Percentiles rank a stretch among this genome's conserved stretches.
phyloP scores from a whole-genome alignment of 2,888 invertebrate genomes.

The Latrodectus elegans region DNA sequence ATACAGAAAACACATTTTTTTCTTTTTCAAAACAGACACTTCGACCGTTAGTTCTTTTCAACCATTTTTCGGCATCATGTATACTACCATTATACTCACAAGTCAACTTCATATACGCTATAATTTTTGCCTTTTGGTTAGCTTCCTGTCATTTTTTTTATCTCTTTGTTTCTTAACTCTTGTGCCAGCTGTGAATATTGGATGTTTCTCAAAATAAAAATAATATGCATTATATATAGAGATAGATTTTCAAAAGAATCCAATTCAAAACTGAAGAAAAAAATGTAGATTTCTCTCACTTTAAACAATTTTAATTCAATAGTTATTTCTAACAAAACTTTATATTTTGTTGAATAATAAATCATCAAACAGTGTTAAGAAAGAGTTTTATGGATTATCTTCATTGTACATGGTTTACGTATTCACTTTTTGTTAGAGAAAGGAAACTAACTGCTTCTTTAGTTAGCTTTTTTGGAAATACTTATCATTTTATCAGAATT shows the following conservation, averaged over 20 bases:
- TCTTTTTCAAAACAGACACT: slow-evolving; percentile 17
- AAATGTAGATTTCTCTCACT: too few relatives aligned
- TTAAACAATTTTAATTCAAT: too few relatives aligned
- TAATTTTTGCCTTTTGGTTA: slow-evolving; percentile 2
- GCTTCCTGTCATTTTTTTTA: background rate
- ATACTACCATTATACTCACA: slow-evolving; percentile 47
- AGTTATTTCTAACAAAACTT: too few relatives aligned
- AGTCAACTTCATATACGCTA: slow-evolving; percentile 34
- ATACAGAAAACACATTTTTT: slow-evolving; percentile 17
- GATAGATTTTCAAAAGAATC: slow-evolving; percentile 9
- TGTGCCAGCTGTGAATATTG: slow-evolving; percentile 60
- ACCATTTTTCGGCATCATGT: slow-evolving; percentile 38
- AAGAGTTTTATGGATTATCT: too few relatives aligned
- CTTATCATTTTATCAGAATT: too few relatives aligned
- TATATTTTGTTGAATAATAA: too few relatives aligned
- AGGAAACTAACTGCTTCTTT: too few relatives aligned
- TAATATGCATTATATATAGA: slow-evolving; percentile 8
- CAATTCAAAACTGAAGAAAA: background rate
- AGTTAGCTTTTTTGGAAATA: too few relatives aligned
- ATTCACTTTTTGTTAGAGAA: too few relatives aligned
- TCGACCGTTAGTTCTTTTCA: slow-evolving; percentile 36
- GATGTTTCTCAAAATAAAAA: slow-evolving; percentile 36
- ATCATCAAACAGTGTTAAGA: too few relatives aligned
- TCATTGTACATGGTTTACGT: too few relatives aligned
- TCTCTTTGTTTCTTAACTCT: slow-evolving; percentile 17